These are phyloP conservation scores for Rhopalosiphum nymphaeae DNA, from an alignment of 2,888 invertebrate species.

Conservation along the genomic window DNA sequence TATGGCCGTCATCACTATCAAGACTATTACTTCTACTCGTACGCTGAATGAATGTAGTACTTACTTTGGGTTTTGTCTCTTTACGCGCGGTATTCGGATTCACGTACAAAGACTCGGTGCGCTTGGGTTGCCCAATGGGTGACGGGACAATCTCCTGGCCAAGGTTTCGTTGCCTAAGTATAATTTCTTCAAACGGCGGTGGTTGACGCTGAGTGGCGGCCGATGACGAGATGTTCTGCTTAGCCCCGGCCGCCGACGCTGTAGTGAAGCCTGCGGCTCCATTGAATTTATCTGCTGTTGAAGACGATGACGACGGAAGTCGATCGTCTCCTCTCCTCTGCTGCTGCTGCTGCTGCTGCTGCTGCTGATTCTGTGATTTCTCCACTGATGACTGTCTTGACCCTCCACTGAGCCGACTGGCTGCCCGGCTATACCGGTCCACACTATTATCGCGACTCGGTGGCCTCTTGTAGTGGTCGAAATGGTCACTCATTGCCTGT, in stretches of 20 bases:
- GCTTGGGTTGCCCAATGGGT: conserved; percentile 84
- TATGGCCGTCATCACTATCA: not conserved
- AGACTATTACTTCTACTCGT: not conserved
- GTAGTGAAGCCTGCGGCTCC: not conserved
- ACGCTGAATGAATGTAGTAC: conserved; percentile 30
- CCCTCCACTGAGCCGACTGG: conserved; percentile 75
- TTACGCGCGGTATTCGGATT: conserved; percentile 72
- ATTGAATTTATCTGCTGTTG: not conserved
- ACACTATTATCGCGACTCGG: conserved; percentile 90
- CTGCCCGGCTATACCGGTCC: conserved; percentile 82
- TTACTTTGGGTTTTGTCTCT: conserved; percentile 68
- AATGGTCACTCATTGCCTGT: conserved; percentile 87
- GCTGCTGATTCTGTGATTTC: conserved; percentile 57
- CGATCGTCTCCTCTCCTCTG: conserved; percentile 8
- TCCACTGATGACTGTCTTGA: conserved; percentile 87
- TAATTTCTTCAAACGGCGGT: conserved; percentile 86
- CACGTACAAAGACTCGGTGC: conserved; percentile 90
- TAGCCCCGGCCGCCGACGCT: not conserved
- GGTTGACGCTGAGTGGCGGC: conserved; percentile 68
- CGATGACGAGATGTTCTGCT: not conserved
- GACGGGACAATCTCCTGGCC: conserved; percentile 93
- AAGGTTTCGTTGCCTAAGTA: conserved; percentile 82
- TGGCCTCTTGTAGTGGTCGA: conserved; percentile 93
- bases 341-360: not conserved
- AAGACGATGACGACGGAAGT: not conserved